Evolutionary conservation across 2,113 vertebrate species (phyloP), one percentile per base, ranked within the genome.

Genomic region (Archilochus colubris): DNA sequence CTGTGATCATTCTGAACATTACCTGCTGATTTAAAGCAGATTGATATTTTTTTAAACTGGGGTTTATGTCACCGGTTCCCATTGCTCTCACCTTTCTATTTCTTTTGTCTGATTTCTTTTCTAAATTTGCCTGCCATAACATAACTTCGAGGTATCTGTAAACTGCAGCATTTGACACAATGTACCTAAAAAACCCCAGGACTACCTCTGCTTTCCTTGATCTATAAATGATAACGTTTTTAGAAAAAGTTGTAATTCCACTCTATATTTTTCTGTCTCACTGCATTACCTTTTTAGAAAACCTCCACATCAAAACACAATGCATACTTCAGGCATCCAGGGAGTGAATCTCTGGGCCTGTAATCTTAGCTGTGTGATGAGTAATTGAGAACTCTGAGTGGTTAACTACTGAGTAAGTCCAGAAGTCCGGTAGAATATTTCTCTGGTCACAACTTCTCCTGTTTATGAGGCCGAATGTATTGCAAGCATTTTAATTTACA

Each of bases 301-400:
- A 48, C 24, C 51, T 48, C 33, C 46, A 10, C 38, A 55, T 61
- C 21, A 77, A 82, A 89, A 57, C 54, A 66, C 25, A 36, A n/a
- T 9, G 4, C 22, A 11, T 27, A 27, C 25, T 76, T 80, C 5
- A 76, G 78, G 62, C 68, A 70, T 16, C 31, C 33, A 38, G 57
- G 21, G 33, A 27, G 44, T 44, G 50, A 73, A 44, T 43, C 53
- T 63, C 58, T 0, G 1, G 66, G 70, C 38, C 76, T 96, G 20
- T 82, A 87, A 84, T 93, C 63, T 76, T 28, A 43, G 58, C 53
- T 69, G 6, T 16, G 6, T 24, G 46, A 38, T 25, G 68, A 46
- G 51, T 88, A 77, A 85, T 84, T 86, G 70, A 48, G 77, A 83
- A 62, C 44, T 82, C 40, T 53, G 69, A n/a, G 79, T 90, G 92